Base-by-base conservation (phyloP, 2,797 vertebrate genomes). In the Enteromius viviparus region DNA sequence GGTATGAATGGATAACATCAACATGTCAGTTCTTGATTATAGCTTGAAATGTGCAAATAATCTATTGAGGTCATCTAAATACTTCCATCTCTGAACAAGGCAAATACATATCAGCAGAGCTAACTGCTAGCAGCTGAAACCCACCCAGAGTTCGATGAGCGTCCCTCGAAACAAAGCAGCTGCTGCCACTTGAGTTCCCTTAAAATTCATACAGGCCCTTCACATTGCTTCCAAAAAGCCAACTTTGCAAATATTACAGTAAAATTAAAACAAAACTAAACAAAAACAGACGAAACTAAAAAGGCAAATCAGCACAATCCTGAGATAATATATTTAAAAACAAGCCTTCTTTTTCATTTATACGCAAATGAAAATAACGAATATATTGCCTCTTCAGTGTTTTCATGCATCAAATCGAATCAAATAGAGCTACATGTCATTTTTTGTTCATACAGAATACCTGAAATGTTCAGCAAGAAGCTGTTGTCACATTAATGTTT, bases 321-420 rank as follows among this genome's bases (percentile, higher is more conserved):
- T 88, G 85, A 89, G 83, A 78, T 66, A 77, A 81, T 85, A 80
- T 17, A 9, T 55, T 76, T 76, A 47, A 82, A 83, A 72, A 49
- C 45, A 76, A 79, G 26, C 29, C 49, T 72, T 19, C 32, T 47
- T 12, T 68, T 76, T 81, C 34, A 78, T 80, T 78, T 64, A 82
- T 76, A 87, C 17, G 6, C 6, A 81, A 66, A 82, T 34, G 3
- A 72, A 83, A 79, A 53, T 23, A 15, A 77, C 29, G 17, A 84
- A 32, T 69, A 66, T 53, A 45, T 77, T 84, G 76, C 53, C 65
- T 85, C 78, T 74, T 84, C 60, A 84, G 77, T 82, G 66, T 83
- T 75, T 76, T 62, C 4, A 45, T 68, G 69, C 32, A 2, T 32
- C 2, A 21, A 62, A 69, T 65, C 75, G 29, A 19, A 21, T 53